Conservation (phyloP, 2,888 invertebrate genomes). For the Druceiella hillmani region DNA sequence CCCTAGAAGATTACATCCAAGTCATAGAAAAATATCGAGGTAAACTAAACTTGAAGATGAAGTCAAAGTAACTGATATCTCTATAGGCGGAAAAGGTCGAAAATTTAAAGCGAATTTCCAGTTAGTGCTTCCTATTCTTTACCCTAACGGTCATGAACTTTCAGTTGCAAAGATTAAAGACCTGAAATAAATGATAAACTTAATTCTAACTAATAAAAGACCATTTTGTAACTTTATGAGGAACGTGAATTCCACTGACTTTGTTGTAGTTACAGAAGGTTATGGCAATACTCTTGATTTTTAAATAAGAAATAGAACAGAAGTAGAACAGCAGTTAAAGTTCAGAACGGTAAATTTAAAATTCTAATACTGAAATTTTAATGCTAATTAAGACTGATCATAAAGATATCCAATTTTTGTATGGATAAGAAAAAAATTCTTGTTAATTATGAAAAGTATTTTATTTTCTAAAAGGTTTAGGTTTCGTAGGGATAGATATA, state of each 20-base stretch:
- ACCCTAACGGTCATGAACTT: slow-evolving; percentile 9
- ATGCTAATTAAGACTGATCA: too few relatives aligned
- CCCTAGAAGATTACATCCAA: too few relatives aligned
- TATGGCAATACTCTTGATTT: slow-evolving; percentile 12
- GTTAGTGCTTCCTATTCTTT: slow-evolving; percentile 4
- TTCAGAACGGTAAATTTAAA: too few relatives aligned
- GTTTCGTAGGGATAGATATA: too few relatives aligned
- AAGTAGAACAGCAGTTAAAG: too few relatives aligned
- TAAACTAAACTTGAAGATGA: slow-evolving; percentile 6
- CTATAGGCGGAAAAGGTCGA: slow-evolving; percentile 2
- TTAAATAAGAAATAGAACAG: slow-evolving; percentile 4
- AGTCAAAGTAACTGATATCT: slow-evolving; percentile 5
- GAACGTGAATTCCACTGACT: slow-evolving; percentile 8
- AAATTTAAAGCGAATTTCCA: slow-evolving; percentile 5
- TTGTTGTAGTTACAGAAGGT: slow-evolving; percentile 10
- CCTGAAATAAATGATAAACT: slow-evolving; percentile 7
- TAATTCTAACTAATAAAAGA: slow-evolving; percentile 9
- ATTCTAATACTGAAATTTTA: too few relatives aligned
- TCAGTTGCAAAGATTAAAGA: slow-evolving; percentile 9
- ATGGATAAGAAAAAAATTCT: too few relatives aligned
- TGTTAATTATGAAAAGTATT: too few relatives aligned
- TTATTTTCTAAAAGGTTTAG: too few relatives aligned
- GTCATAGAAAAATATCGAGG: too few relatives aligned
- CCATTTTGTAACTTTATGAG: slow-evolving; percentile 10
- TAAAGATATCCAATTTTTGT: too few relatives aligned